Evolutionary conservation across 2,888 invertebrate genomes (phyloP).

Genomic region (Ommatoiulus sabulosus): DNA sequence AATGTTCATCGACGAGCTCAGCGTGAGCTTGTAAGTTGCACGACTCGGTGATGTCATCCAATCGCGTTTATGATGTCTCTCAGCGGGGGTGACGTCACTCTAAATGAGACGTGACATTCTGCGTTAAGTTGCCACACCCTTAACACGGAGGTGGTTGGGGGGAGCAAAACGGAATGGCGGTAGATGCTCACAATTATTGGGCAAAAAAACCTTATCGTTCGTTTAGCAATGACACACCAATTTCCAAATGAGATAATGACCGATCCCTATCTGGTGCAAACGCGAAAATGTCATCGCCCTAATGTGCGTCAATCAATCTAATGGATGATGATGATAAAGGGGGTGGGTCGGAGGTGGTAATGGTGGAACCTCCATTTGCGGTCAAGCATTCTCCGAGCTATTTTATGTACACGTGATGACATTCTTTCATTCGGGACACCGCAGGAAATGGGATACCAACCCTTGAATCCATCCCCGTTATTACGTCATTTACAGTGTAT

Average conservation of each 20-base stretch:
- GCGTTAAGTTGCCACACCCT: neutral
- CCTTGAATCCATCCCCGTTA: too few species aligned
- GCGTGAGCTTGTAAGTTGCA: neutral
- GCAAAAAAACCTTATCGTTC: neutral
- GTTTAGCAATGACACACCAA: constrained; percentile 1
- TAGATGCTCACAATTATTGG: neutral
- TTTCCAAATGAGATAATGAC: neutral
- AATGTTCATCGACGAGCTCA: neutral
- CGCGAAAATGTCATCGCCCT: neutral
- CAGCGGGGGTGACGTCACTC: neutral
- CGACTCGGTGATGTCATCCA: neutral
- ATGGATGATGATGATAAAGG: neutral
- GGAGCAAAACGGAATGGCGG: neutral
- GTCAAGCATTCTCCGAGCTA: neutral
- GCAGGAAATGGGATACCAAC: too few species aligned
- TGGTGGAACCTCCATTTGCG: neutral
- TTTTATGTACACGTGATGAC: neutral
- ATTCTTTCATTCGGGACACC: neutral
- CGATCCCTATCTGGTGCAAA: neutral
- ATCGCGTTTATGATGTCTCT: neutral
- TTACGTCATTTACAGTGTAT: too few species aligned
- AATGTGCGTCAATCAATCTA: neutral
- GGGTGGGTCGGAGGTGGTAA: neutral
- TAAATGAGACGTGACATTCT: neutral
- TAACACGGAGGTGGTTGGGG: neutral